phyloP scores from a whole-genome alignment of 1,140 invertebrate species.

The Neotoxoptera formosana region DNA sequence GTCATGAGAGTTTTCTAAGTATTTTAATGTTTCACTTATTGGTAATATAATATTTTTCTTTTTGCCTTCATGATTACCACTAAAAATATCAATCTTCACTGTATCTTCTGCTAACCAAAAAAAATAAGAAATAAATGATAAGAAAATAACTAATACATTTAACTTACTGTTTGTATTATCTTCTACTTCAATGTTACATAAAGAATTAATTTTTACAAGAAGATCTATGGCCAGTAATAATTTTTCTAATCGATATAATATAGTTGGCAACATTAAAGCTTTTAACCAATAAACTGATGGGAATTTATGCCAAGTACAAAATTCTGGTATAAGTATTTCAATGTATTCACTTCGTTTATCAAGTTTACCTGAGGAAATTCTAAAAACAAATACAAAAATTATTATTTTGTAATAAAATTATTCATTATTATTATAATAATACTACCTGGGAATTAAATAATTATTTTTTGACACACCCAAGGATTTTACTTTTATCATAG shows the following conservation, averaged over 20 bases:
- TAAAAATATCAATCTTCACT: slow-evolving; percentile 45
- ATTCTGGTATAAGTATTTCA: slow-evolving; percentile 82
- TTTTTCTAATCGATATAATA: slow-evolving; percentile 80
- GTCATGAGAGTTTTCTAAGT: slow-evolving; percentile 26
- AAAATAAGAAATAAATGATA: background rate
- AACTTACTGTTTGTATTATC: background rate
- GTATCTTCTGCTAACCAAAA: slow-evolving; percentile 59
- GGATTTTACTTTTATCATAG: slow-evolving; percentile 83
- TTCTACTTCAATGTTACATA: background rate
- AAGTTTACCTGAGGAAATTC: slow-evolving; percentile 52
- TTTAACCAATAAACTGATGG: slow-evolving; percentile 90
- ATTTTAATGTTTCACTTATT: slow-evolving; percentile 51
- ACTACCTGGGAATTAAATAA: slow-evolving; percentile 74
- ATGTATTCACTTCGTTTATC: slow-evolving; percentile 70
- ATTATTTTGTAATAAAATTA: slow-evolving; percentile 8
- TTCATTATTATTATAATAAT: background rate
- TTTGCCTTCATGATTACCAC: slow-evolving; percentile 15
- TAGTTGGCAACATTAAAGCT: slow-evolving; percentile 84
- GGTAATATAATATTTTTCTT: slow-evolving; percentile 47
- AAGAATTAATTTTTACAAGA: slow-evolving; percentile 68
- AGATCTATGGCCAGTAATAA: slow-evolving; percentile 85
- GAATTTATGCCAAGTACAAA: slow-evolving; percentile 77
- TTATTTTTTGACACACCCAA: slow-evolving; percentile 71
- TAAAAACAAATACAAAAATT: slow-evolving; percentile 16
- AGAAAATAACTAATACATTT: background rate